Percentiles rank a stretch among this genome's conserved stretches.
Evolutionary conservation across 2,113 vertebrate genomes (phyloP).

Genomic region (Muntiacus reevesi): DNA sequence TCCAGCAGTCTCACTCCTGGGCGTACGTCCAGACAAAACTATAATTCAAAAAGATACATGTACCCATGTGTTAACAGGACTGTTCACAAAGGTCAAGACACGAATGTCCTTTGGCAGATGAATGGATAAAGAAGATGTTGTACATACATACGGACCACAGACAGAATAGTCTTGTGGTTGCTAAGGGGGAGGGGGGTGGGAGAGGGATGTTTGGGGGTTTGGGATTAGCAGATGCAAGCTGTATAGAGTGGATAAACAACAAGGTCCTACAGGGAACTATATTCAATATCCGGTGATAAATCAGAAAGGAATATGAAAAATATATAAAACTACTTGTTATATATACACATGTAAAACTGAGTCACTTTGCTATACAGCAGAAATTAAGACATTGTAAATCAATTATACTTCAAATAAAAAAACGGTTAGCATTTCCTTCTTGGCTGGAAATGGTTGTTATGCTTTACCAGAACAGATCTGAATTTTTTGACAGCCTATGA

Average conservation of each 20-base stretch:
- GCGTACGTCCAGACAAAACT: not conserved
- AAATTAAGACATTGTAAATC: not conserved
- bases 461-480: not conserved
- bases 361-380: not conserved
- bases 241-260: not conserved
- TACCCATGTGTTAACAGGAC: not conserved
- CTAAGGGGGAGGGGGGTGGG: not conserved
- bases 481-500: not conserved
- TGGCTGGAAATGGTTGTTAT: not conserved
- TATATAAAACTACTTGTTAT: not conserved
- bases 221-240: not conserved
- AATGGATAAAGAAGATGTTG: not conserved
- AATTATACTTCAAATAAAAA: not conserved
- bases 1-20: not conserved
- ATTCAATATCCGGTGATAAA: not conserved
- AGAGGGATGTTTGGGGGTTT: not conserved
- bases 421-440: not conserved
- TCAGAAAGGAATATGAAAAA: not conserved
- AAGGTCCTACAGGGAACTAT: not conserved
- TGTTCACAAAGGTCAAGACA: not conserved
- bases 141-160: not conserved
- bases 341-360: not conserved
- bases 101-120: not conserved
- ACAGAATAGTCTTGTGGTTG: not conserved
- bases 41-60: not conserved